These are phyloP conservation scores for Atrichornis clamosus DNA, from an alignment of 2,113 vertebrate species.

Conservation along the genomic window DNA sequence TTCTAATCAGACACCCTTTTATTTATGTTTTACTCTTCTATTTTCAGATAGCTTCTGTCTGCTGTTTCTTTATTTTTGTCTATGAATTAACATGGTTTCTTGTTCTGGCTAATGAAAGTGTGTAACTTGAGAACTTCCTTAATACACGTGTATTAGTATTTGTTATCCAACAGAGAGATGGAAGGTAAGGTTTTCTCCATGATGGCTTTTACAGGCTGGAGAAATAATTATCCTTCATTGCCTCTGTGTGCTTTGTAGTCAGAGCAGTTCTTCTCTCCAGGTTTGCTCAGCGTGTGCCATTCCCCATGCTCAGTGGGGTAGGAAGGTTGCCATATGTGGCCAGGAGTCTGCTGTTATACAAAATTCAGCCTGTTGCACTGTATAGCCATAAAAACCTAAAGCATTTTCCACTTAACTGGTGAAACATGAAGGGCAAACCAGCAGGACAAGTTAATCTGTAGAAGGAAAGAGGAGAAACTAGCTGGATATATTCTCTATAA, in stretches of 20 bases:
- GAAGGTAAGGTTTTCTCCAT: conserved; percentile 22
- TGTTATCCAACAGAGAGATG: conserved; percentile 19
- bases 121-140: conserved; percentile 14
- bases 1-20: neutral
- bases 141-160: neutral
- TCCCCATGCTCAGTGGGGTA: neutral
- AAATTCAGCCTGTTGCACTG: neutral
- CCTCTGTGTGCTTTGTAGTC: neutral
- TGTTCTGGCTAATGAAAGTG: neutral
- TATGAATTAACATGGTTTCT: neutral
- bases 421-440: neutral
- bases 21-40: neutral
- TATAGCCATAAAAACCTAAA: neutral
- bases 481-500: neutral
- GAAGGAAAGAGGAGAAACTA: neutral
- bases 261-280: neutral
- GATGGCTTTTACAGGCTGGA: conserved; percentile 15
- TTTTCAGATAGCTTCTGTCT: neutral
- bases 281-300: neutral
- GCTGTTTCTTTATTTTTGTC: neutral
- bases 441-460: neutral
- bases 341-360: neutral
- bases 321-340: neutral
- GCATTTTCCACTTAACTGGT: neutral
- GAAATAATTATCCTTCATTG: conserved; percentile 32